Evolutionary conservation across 2,797 vertebrate species (phyloP).

Genomic region (Enteromius anoplus): DNA sequence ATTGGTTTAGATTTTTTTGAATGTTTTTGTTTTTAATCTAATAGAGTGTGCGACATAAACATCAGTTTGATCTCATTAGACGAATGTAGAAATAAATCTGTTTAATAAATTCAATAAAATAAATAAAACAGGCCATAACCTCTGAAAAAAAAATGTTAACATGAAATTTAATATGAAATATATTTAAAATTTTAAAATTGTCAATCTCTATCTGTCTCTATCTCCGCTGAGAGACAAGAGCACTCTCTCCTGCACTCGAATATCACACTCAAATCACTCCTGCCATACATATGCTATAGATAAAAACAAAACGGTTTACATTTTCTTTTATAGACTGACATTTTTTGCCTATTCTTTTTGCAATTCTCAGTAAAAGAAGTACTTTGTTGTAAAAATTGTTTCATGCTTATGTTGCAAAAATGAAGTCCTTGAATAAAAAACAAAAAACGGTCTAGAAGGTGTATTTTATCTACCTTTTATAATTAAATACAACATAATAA

Average conservation of each 20-base stretch:
- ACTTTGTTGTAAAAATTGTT: neutral
- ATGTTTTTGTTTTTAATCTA: slow-evolving; percentile 24
- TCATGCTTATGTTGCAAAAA: neutral
- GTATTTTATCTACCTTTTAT: neutral
- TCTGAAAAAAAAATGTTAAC: neutral
- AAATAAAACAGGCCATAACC: neutral
- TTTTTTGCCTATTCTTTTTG: neutral
- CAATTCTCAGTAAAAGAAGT: no score
- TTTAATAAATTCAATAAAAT: no score
- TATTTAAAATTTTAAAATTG: neutral
- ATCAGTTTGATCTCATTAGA: slow-evolving; percentile 13
- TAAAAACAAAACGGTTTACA: neutral
- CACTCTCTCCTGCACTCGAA: neutral
- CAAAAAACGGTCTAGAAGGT: neutral
- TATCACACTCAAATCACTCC: slow-evolving; percentile 9
- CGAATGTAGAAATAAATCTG: neutral
- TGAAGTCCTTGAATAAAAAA: neutral
- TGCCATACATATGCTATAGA: neutral
- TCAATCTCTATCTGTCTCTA: neutral
- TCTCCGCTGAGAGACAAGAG: slow-evolving; percentile 16
- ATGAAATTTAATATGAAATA: neutral
- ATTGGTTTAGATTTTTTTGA: slow-evolving; percentile 26
- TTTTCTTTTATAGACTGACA: neutral
- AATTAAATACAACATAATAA: neutral
- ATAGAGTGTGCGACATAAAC: neutral